phyloP scores from a whole-genome alignment of 2,113 vertebrate genomes.

The Budorcas taxicolor region DNA sequence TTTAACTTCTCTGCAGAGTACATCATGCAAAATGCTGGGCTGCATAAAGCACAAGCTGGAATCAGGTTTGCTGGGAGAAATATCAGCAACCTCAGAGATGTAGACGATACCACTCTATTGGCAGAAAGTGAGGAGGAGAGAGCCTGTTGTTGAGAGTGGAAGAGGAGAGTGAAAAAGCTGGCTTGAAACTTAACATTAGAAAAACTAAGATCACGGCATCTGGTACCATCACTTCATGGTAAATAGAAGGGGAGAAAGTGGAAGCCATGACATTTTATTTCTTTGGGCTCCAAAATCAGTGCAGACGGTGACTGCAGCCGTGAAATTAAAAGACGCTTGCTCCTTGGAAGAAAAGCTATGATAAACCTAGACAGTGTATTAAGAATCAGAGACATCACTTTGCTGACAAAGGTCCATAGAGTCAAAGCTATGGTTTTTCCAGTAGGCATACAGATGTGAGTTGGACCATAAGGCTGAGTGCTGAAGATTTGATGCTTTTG shows the following conservation, averaged over 20 bases:
- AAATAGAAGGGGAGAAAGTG: not conserved
- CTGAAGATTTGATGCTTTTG: not conserved
- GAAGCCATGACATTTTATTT: not conserved
- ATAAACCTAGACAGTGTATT: not conserved
- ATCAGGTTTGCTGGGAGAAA: not conserved
- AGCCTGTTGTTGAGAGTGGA: not conserved
- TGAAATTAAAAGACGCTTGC: not conserved
- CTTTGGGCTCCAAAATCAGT: not conserved
- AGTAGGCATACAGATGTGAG: not conserved
- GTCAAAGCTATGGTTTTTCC: not conserved
- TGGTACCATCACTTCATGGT: not conserved
- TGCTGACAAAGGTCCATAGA: not conserved
- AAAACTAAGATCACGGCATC: not conserved
- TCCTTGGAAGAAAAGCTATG: not conserved
- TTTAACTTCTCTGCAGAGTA: not conserved
- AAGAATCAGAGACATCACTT: not conserved
- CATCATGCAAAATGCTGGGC: not conserved
- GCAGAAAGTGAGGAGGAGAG: not conserved
- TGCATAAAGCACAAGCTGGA: not conserved
- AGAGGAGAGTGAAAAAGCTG: not conserved
- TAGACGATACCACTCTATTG: not conserved
- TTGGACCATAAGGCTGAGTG: not conserved
- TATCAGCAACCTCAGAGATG: not conserved
- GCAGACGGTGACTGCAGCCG: not conserved
- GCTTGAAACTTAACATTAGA: not conserved